A percentile compares a stretch with the other conserved stretches of the same genome.
These are phyloP conservation scores for Monochamus saltuarius DNA, from an alignment of 1,140 invertebrate species.

Conservation along the genomic window DNA sequence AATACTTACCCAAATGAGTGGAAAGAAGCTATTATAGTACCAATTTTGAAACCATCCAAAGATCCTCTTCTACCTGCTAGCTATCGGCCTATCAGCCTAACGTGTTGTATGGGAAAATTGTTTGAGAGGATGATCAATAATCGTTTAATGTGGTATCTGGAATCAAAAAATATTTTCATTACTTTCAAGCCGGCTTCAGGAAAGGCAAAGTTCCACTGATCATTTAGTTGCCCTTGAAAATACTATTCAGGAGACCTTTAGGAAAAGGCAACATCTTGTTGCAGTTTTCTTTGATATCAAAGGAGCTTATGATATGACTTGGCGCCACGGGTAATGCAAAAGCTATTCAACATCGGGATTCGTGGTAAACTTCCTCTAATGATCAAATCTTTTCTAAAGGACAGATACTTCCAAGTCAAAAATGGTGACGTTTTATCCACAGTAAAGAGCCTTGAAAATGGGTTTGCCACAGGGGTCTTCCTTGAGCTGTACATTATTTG, in stretches of 20 bases:
- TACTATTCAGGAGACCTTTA: conserved; percentile 19
- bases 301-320: conserved; percentile 24
- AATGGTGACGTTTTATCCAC: no score
- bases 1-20: neutral
- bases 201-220: conserved; percentile 21
- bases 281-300: conserved; percentile 32
- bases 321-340: neutral
- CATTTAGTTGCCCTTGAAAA: conserved; percentile 24
- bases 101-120: conserved; percentile 29
- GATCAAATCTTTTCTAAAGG: no score
- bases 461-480: no score
- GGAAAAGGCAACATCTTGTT: conserved; percentile 14
- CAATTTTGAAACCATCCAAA: conserved; percentile 4
- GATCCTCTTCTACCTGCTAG: neutral
- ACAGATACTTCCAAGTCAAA: no score
- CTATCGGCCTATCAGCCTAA: conserved; percentile 26
- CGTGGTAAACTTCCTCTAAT: no score
- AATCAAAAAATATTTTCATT: conserved; percentile 12
- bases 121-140: conserved; percentile 33
- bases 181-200: conserved; percentile 28
- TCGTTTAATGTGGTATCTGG: conserved; percentile 22
- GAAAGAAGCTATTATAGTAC: conserved; percentile 2
- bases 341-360: no score
- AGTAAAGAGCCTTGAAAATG: no score
- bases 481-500: no score